Evolutionary conservation across 2,113 vertebrate species (phyloP).

Genomic region (Coptodon bakossiorum): DNA sequence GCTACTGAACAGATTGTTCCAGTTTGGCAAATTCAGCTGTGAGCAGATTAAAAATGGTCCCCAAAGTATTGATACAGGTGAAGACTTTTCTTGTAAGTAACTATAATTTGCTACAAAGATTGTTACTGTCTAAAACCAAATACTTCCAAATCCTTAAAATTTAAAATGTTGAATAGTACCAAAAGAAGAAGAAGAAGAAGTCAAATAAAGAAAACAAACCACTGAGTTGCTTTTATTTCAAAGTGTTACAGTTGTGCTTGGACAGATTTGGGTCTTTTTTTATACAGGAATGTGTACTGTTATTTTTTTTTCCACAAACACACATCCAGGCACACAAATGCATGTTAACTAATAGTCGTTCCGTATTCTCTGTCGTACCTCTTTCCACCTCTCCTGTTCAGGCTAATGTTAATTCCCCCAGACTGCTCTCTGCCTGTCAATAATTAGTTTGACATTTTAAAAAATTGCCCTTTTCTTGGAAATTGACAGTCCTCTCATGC

Average conservation of each 20-base stretch:
- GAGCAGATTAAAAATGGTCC: constrained; percentile 6
- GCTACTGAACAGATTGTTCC: background rate
- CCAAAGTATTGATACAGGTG: background rate
- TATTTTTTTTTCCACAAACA: background rate
- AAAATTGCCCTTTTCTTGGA: background rate
- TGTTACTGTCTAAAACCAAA: background rate
- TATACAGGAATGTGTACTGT: background rate
- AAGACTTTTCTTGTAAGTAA: background rate
- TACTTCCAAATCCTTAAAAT: background rate
- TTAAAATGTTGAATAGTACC: background rate
- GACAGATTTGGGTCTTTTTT: background rate
- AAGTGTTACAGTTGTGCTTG: background rate
- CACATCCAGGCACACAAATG: background rate
- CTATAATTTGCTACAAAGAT: background rate
- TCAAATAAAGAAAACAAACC: background rate
- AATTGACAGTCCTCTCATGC: background rate
- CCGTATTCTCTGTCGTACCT: background rate
- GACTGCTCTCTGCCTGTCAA: background rate
- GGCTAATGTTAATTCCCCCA: background rate
- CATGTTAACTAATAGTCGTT: background rate
- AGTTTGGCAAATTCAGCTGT: background rate
- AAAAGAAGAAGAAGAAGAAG: background rate
- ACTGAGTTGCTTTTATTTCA: background rate
- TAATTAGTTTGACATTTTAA: background rate
- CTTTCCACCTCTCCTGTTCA: background rate